phyloP scores from a whole-genome alignment of 2,113 vertebrate species.

The Triplophysa tibetana region DNA sequence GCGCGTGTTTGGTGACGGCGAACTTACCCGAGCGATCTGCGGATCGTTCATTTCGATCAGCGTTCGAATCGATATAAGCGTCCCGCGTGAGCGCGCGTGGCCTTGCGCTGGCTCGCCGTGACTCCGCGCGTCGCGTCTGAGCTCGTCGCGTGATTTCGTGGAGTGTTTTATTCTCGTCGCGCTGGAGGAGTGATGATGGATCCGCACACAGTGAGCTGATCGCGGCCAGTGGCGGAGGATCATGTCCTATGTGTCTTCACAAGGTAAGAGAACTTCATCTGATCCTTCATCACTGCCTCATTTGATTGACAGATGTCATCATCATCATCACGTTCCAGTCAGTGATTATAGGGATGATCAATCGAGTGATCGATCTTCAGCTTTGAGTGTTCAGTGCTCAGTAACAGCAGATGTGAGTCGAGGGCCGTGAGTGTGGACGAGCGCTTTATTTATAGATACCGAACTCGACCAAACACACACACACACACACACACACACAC shows the following conservation, averaged over 20 bases:
- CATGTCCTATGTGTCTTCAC: conserved; percentile 60
- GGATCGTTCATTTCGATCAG: background rate
- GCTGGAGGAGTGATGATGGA: conserved; percentile 35
- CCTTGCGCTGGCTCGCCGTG: conserved; percentile 17
- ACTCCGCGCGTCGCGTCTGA: background rate
- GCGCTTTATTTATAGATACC: conserved; percentile 40
- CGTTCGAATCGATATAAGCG: background rate
- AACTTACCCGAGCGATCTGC: background rate
- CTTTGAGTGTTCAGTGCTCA: background rate
- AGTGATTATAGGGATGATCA: background rate
- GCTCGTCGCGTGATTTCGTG: background rate
- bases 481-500: too few species aligned
- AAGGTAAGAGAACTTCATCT: conserved; percentile 42
- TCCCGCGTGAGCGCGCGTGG: background rate
- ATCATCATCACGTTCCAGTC: background rate
- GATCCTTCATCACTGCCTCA: background rate
- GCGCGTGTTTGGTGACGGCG: background rate
- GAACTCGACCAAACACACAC: background rate
- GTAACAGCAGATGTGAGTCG: conserved; percentile 26
- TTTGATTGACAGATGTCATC: conserved; percentile 13
- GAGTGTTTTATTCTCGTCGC: background rate
- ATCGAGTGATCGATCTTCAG: too few species aligned
- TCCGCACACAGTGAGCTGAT: conserved; percentile 32
- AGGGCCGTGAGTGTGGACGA: conserved; percentile 29
- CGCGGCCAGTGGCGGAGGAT: conserved; percentile 52